Conservation (phyloP, 2,797 vertebrate species). For the Ceyx erithaca region DNA sequence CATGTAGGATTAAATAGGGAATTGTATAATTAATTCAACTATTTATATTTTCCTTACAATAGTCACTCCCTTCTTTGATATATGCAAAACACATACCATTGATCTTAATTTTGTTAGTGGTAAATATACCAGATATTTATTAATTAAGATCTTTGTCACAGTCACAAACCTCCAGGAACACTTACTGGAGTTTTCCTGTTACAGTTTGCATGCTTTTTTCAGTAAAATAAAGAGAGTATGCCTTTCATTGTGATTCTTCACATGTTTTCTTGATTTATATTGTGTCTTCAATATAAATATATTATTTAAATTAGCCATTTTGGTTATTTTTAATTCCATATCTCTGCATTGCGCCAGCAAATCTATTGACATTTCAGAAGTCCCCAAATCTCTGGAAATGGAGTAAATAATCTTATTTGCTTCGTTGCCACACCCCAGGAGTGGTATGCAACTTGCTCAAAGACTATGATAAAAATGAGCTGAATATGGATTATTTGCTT, state of each 20-base stretch:
- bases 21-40: not conserved
- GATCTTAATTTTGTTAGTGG: not conserved
- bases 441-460: not conserved
- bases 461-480: slow-evolving; percentile 28
- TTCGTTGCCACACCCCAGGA: not conserved
- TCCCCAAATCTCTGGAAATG: not conserved
- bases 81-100: not conserved
- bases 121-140: not conserved
- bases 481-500: not conserved
- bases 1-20: not conserved
- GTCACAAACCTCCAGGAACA: not conserved
- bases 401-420: not conserved
- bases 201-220: not conserved
- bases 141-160: not conserved
- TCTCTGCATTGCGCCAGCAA: not conserved
- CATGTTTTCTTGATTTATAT: not conserved
- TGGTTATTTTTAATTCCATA: not conserved
- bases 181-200: not conserved
- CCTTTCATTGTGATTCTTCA: not conserved
- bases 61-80: not conserved
- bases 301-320: not conserved
- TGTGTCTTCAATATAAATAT: not conserved
- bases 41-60: not conserved
- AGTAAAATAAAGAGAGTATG: not conserved
- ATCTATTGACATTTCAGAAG: not conserved